Evolutionary conservation across 1,140 invertebrate genomes (phyloP).

Genomic region (Acyrthosiphon pisum): DNA sequence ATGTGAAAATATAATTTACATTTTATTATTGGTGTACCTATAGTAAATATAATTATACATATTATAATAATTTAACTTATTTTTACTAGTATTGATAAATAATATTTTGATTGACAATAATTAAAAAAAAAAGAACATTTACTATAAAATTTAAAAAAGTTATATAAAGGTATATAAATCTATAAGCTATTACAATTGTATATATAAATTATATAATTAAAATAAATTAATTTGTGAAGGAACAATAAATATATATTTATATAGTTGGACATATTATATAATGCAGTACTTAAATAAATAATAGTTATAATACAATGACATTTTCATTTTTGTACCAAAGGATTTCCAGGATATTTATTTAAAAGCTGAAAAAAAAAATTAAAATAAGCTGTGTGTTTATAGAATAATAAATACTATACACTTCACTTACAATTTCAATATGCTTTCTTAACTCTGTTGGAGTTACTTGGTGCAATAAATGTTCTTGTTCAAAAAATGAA

Average conservation of each 20-base stretch:
- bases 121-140: not conserved
- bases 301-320: conserved; percentile 10
- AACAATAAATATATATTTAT: not conserved
- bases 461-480: conserved; percentile 44
- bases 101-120: conserved; percentile 7
- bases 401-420: not conserved
- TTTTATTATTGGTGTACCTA: not conserved
- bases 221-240: conserved; percentile 26
- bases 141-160: conserved; percentile 16
- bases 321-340: conserved; percentile 17
- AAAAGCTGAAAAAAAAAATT: conserved; percentile 48
- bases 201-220: conserved; percentile 46
- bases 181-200: conserved; percentile 6
- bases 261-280: not conserved
- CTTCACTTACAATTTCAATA: conserved; percentile 39
- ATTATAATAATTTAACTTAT: not conserved
- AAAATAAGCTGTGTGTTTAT: not conserved
- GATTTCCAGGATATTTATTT: conserved; percentile 46
- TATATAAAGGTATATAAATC: not conserved
- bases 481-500: conserved; percentile 50
- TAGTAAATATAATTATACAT: not conserved
- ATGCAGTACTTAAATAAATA: conserved; percentile 2
- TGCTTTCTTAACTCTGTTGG: conserved; percentile 55
- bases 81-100: not conserved
- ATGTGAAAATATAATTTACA: not conserved